These are phyloP conservation scores for Hydrochoerus hydrochaeris DNA, from an alignment of 2,113 vertebrate genomes.

Conservation along the genomic window DNA sequence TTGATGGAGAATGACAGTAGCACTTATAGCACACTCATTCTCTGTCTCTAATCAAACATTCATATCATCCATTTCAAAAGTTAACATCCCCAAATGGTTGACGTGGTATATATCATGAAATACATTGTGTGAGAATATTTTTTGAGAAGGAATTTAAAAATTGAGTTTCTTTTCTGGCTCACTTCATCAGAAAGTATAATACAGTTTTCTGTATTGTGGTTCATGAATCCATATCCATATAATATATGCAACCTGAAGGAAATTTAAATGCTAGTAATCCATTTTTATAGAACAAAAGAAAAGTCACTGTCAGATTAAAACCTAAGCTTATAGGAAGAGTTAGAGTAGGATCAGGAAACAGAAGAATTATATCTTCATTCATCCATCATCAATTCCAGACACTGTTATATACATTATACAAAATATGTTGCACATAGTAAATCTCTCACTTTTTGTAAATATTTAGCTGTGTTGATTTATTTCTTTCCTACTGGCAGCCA, in stretches of 20 bases:
- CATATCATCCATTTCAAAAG: slow-evolving; percentile 14
- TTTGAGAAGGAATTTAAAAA: slow-evolving; percentile 55
- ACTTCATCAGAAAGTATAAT: slow-evolving; percentile 28
- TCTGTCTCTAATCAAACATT: not conserved
- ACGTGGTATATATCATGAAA: not conserved
- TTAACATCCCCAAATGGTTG: not conserved
- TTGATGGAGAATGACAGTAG: not conserved
- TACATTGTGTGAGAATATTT: slow-evolving; percentile 15
- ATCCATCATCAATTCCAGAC: slow-evolving; percentile 44
- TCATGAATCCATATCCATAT: not conserved
- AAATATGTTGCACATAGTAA: slow-evolving; percentile 68
- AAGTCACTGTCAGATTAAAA: slow-evolving; percentile 39
- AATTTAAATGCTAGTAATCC: slow-evolving; percentile 54
- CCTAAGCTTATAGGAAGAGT: not conserved
- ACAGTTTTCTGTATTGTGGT: not conserved
- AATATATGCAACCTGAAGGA: not conserved
- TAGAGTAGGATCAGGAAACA: slow-evolving; percentile 44
- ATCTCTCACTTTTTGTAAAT: slow-evolving; percentile 73
- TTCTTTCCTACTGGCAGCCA: slow-evolving; percentile 59
- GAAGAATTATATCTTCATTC: slow-evolving; percentile 58
- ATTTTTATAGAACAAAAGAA: slow-evolving; percentile 49
- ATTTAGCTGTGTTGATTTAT: slow-evolving; percentile 76
- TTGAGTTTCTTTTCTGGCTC: slow-evolving; percentile 5
- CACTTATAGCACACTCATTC: not conserved
- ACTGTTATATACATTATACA: slow-evolving; percentile 56